Evolutionary conservation across 2,888 invertebrate genomes (phyloP).

Genomic region (Tribolium freemani): DNA sequence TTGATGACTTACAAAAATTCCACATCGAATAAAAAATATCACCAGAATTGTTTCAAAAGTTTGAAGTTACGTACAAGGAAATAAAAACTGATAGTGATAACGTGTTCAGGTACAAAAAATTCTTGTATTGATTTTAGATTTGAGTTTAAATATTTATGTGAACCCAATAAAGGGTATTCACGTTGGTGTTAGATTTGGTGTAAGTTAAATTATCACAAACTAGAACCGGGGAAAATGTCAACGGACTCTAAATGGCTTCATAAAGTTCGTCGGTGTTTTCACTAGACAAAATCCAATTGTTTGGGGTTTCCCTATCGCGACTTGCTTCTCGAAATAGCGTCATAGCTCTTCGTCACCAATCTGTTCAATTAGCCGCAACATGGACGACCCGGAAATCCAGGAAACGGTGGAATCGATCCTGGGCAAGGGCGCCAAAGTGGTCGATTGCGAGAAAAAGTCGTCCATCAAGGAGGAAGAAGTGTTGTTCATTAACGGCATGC

Average conservation of each 20-base stretch:
- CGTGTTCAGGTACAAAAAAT: no score
- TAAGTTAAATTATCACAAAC: neutral
- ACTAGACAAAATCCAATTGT: slow-evolving; percentile 10
- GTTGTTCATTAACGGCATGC: slow-evolving; percentile 79
- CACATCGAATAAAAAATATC: no score
- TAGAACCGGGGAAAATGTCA: slow-evolving; percentile 2
- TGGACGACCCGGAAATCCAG: slow-evolving; percentile 82
- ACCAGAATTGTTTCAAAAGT: no score
- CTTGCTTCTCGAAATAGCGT: slow-evolving; percentile 24
- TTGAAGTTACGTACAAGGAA: no score
- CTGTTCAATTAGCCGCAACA: slow-evolving; percentile 53
- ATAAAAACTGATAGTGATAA: no score
- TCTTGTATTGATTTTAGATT: no score
- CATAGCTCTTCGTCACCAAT: neutral
- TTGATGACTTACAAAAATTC: no score
- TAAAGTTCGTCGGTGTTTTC: neutral
- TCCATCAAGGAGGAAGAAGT: slow-evolving; percentile 80
- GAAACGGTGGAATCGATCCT: slow-evolving; percentile 82
- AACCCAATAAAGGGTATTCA: neutral
- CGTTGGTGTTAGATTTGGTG: neutral
- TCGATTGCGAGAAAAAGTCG: slow-evolving; percentile 82
- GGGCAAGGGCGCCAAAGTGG: slow-evolving; percentile 79
- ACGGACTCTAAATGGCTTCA: slow-evolving; percentile 1
- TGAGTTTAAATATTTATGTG: no score
- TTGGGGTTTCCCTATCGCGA: slow-evolving; percentile 6